Base-by-base conservation (phyloP, 2,888 invertebrate genomes). In the Lacanobia wlatinum region DNA sequence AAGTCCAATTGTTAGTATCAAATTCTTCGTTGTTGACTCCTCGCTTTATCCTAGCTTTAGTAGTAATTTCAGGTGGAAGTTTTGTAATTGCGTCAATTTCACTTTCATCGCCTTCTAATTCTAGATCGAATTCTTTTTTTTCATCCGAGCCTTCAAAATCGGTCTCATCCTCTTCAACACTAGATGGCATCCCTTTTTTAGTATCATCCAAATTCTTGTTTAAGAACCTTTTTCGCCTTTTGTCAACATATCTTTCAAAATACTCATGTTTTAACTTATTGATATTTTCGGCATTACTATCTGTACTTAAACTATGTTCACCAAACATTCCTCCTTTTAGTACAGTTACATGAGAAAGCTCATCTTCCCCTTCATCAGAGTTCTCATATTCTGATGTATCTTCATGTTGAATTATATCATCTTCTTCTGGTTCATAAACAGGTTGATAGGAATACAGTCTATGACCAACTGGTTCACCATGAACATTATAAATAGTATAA, bases 401-500 rank as follows among this genome's bases (percentile, higher is more conserved):
- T 38, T 93, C 93, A 68, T 92, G 92, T 38, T 87, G 87, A 0
- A 93, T 77, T 23, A 94, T 82, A 53, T 95, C 95, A 52, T 92
- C 93, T 53, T 93, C 93, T 87, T 96, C 95, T 6, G 95, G 95
- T 82, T 95, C 95, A 66, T 95, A 96, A 0, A 94, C 95, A n/a
- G 96, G 96, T 87, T 96, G 96, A 59, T 94, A 96, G 0, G 96
- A 95, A 86, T 95, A 95, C 28, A 96, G 78, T 65, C 94, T 94
- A 74, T 96, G 96, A 0, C 94, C 95, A 52, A 96, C 93, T n/a
- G 95, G 95, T 86, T 96, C 95, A 28, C 96, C 96, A n/a, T 96
- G 94, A 1, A 95, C 91, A 87, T 96, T 96, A 48, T 93, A 96
- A 61, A 96, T 94, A 14, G 96, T 96, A 66, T 96, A 96, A 0